A percentile compares a stretch with the other conserved stretches of the same genome.
Evolutionary conservation across 2,113 vertebrate species (phyloP).

Genomic region (Phrynosoma blainvillii): DNA sequence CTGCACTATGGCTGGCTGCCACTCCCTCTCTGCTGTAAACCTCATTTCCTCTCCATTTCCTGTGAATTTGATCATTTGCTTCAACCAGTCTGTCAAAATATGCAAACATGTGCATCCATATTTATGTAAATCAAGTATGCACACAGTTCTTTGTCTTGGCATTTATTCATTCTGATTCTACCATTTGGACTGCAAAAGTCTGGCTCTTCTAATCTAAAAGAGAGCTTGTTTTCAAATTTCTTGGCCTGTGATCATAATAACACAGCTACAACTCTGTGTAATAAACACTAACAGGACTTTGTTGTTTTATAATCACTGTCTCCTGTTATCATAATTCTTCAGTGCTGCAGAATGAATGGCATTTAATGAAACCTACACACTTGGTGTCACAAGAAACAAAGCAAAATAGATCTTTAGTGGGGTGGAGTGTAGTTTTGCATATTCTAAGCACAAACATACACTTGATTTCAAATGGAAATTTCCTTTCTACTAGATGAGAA

Average conservation of each 20-base stretch:
- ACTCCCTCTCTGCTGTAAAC: background rate
- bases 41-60: background rate
- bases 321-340: background rate
- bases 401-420: background rate
- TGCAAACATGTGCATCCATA: background rate
- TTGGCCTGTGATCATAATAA: background rate
- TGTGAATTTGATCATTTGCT: background rate
- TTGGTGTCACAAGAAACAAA: background rate
- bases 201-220: background rate
- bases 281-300: background rate
- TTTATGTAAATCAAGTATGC: background rate
- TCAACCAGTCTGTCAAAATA: background rate
- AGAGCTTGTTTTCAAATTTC: background rate
- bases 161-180: background rate
- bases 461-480: background rate
- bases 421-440: background rate
- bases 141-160: background rate
- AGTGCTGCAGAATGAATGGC: background rate
- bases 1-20: too few relatives aligned
- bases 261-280: background rate
- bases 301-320: background rate
- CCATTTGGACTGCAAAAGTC: background rate
- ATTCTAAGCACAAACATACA: background rate
- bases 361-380: background rate
- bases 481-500: background rate